phyloP scores from a whole-genome alignment of 2,888 invertebrate species.

The Nephrotoma flavescens region DNA sequence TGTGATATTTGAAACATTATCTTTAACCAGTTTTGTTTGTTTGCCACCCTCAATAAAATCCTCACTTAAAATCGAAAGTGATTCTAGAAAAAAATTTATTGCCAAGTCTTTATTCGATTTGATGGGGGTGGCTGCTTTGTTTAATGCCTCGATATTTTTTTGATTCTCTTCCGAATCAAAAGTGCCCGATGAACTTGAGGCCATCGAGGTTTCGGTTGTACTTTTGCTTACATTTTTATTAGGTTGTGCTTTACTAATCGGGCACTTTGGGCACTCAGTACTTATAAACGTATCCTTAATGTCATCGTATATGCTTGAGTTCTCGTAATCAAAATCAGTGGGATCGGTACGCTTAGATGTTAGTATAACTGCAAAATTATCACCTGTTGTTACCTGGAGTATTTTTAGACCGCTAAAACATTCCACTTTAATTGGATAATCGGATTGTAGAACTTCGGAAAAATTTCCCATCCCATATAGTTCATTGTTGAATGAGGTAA shows the following conservation, averaged over 20 bases:
- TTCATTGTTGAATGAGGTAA: constrained; percentile 21
- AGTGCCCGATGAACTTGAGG: constrained; percentile 25
- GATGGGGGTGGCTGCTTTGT: constrained; percentile 26
- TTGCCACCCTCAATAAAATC: constrained; percentile 38
- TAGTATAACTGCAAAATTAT: constrained; percentile 60
- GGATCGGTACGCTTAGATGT: constrained; percentile 45
- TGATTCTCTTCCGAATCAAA: constrained; percentile 18
- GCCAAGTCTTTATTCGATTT: constrained; percentile 64
- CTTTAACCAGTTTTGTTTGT: constrained; percentile 52
- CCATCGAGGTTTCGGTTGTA: constrained; percentile 16
- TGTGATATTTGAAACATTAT: constrained; percentile 47
- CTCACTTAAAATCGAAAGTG: constrained; percentile 53
- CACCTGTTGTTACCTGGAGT: constrained; percentile 56
- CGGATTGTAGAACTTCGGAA: constrained; percentile 30
- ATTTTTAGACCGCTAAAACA: constrained; percentile 56
- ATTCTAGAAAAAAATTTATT: constrained; percentile 57
- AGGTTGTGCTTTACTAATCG: constrained; percentile 15
- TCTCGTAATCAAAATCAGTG: constrained; percentile 41
- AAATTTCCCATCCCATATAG: constrained; percentile 28
- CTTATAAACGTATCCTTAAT: constrained; percentile 10
- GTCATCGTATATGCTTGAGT: constrained; percentile 14
- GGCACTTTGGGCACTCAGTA: constrained; percentile 16
- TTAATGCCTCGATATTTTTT: constrained; percentile 1
- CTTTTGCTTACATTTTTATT: constrained; percentile 22
- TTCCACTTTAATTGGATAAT: constrained; percentile 44